These are phyloP conservation scores for Dicycla oo DNA, from an alignment of 2,888 invertebrate species.

Conservation along the genomic window DNA sequence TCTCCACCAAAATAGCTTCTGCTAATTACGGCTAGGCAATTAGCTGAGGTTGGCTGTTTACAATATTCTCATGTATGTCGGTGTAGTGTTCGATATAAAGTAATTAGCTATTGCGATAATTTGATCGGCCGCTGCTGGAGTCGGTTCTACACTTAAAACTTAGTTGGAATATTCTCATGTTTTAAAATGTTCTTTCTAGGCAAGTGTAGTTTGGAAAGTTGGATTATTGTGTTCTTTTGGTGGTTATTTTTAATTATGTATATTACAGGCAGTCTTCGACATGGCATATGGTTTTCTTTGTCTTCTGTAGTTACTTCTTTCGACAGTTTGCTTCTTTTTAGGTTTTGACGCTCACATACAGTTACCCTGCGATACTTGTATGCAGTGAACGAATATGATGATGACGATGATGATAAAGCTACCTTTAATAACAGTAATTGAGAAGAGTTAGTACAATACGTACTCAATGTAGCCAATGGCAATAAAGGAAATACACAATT, in stretches of 20 bases:
- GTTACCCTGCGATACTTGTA: not conserved
- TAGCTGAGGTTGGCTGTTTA: constrained; percentile 55
- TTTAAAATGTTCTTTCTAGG: not conserved
- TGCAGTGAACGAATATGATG: not conserved
- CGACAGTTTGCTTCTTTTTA: no score
- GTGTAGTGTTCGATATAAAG: constrained; percentile 39
- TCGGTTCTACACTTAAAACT: constrained; percentile 11
- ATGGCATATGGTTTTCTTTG: not conserved
- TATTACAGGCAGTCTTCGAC: not conserved
- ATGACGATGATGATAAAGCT: not conserved
- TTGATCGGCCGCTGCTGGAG: constrained; percentile 22
- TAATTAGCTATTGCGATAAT: constrained; percentile 56
- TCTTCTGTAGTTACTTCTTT: not conserved
- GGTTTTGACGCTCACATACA: not conserved
- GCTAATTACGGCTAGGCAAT: constrained; percentile 60
- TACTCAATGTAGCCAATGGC: not conserved
- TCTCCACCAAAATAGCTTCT: constrained; percentile 43
- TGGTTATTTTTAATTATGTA: not conserved
- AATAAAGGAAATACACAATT: not conserved
- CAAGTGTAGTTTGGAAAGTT: not conserved
- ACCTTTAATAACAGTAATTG: not conserved
- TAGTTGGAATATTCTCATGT: constrained; percentile 11
- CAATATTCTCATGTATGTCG: constrained; percentile 34
- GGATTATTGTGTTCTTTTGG: not conserved
- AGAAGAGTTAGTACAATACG: not conserved